These are phyloP conservation scores for Mesocentrotus franciscanus DNA, from an alignment of 53 echinoderm and acorn worm genomes.

Conservation along the genomic window DNA sequence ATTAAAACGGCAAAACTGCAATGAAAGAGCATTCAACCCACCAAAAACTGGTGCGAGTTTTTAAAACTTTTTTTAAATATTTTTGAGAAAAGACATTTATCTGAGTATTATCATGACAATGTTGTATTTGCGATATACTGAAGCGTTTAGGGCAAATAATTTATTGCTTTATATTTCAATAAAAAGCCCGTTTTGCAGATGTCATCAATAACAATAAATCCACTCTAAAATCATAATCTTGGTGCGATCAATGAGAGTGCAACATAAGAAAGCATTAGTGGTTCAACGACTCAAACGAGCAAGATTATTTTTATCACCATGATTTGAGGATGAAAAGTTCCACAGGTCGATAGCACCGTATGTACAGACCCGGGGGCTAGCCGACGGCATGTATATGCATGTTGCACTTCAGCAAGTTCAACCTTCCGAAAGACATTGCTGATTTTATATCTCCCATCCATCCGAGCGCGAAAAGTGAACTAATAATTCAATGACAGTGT, in stretches of 20 bases:
- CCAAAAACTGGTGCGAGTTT: no score
- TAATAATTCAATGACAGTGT: conserved; percentile 47
- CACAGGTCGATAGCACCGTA: conserved; percentile 40
- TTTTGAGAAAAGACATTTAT: no score
- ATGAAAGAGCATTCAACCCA: no score
- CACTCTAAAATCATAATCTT: background rate
- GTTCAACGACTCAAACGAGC: conserved; percentile 49
- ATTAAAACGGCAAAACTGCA: no score
- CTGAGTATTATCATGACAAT: no score
- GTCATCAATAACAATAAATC: background rate
- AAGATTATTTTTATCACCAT: conserved; percentile 27
- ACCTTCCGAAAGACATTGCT: background rate
- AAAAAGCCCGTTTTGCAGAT: background rate
- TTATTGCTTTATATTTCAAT: background rate
- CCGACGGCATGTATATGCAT: background rate
- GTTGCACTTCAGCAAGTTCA: conserved; percentile 52
- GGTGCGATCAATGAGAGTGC: background rate
- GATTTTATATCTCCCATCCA: background rate
- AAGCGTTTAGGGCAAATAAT: no score
- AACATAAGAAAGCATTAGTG: conserved; percentile 26
- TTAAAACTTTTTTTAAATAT: no score
- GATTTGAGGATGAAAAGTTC: conserved; percentile 44
- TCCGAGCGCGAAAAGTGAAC: conserved; percentile 18
- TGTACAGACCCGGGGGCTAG: conserved; percentile 9
- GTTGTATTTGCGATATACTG: no score